Evolutionary conservation across 1,140 invertebrate genomes (phyloP), one percentile per base, ranked within the genome.

Genomic region (Phocides pigmalion): DNA sequence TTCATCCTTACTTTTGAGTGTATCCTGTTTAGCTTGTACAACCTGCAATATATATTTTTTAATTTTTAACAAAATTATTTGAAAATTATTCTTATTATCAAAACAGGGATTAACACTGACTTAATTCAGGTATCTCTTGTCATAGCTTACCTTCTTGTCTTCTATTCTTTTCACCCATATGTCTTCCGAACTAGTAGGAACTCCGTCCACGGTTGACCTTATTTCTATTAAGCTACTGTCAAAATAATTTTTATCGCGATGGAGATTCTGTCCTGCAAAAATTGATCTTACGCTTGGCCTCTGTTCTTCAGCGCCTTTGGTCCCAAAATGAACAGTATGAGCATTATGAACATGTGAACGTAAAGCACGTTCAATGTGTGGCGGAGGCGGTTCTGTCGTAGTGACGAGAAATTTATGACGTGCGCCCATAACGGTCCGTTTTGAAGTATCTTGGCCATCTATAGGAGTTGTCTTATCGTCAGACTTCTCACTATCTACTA

Each of bases 221-320:
- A 97, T 96, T 87, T 96, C 95, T 62, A 97, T 95, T 58, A 97
- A 88, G 64, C 95, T 96, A 66, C 94, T 94, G 82, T 97, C 96
- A 77, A 97, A 97, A 90, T 96, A 97, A 62, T 94, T 93, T 68
- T 95, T 95, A 82, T 96, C 96, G 32, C 95, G 91, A 84, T 97
- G 96, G 32, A 95, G 95, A 89, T 94, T 66, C 92, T 93, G 70
- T 92, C 82, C 44, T 92, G 93, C 72, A 75, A 93, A 93, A 63
- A 93, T 80, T 68, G 82, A 68, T 72, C 93, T 85, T 72, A 94
- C 74, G 79, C 91, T 92, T 3, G 93, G 93, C 62, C 93, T 91
- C 61, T 92, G 91, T 15, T 93, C 91, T 76, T 92, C 91, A 4
- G 76, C 79, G 0, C 93, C 93, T 51, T 93, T 93, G 15, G 92